A percentile compares a stretch with the other conserved stretches of the same genome.
Conservation (phyloP, 1,140 invertebrate genomes). For the Caenorhabditis elegans region WBcel235 BX284604.4:10911501-10912000, state of each 20-base stretch:
- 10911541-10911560: constrained; percentile 71
- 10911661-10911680: constrained; percentile 75
- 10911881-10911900: no score
- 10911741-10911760: constrained; percentile 68
- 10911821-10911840: no score
- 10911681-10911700: constrained; percentile 73
- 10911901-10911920: no score
- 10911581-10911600: constrained; percentile 74
- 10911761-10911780: no score
- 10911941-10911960: no score
- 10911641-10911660: constrained; percentile 72
- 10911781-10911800: background rate
- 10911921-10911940: no score
- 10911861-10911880: no score
- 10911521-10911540: constrained; percentile 90
- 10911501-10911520: constrained; percentile 73
- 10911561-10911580: constrained; percentile 70
- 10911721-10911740: constrained; percentile 70
- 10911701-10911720: constrained; percentile 73
- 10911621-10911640: constrained; percentile 72
- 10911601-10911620: constrained; percentile 68
- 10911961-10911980: no score
- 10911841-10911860: no score
- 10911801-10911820: no score
- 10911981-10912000: constrained; percentile 1